These are phyloP conservation scores for Acronicta alni DNA, from an alignment of 2,888 invertebrate species.

Conservation along the genomic window DNA sequence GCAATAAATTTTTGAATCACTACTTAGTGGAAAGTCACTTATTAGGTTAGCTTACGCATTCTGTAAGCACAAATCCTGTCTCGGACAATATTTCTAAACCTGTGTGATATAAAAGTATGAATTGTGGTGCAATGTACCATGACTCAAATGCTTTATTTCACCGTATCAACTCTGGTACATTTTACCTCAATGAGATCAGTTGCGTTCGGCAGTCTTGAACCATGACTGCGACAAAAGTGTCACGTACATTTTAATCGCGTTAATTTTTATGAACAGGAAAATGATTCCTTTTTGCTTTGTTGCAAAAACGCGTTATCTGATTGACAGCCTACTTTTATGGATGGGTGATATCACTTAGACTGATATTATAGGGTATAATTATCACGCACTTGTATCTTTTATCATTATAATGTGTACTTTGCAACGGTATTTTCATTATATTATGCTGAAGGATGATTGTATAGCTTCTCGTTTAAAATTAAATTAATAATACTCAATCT, in stretches of 20 bases:
- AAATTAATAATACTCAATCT: no score
- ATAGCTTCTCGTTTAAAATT: neutral
- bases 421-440: constrained; percentile 26
- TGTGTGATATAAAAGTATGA: no score
- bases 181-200: neutral
- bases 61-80: no score
- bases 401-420: constrained; percentile 17
- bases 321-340: constrained; percentile 19
- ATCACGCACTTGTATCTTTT: constrained; percentile 16
- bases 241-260: constrained; percentile 21
- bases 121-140: no score
- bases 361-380: constrained; percentile 15
- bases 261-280: constrained; percentile 1
- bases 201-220: constrained; percentile 14
- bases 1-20: no score
- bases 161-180: no score
- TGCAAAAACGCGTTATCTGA: constrained; percentile 26
- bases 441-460: neutral
- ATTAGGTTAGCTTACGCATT: no score
- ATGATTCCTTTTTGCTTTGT: constrained; percentile 2
- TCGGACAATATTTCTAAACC: no score
- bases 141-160: no score
- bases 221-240: constrained; percentile 9
- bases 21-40: no score
- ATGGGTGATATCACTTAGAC: constrained; percentile 14